Conservation (phyloP, 2,888 invertebrate genomes). For the Pammene aurita region DNA sequence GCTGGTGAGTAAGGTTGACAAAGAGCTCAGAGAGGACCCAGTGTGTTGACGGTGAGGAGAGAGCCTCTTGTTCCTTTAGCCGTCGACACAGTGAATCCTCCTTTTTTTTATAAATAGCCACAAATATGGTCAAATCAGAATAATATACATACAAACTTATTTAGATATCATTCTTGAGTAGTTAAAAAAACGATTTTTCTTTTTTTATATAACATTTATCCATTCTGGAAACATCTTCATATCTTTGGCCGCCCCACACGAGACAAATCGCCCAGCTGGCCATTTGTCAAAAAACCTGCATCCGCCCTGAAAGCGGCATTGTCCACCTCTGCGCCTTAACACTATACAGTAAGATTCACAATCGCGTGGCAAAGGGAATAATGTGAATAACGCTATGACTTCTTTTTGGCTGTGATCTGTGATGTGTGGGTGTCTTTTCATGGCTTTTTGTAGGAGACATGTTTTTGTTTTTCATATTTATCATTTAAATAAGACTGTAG, state of each 20-base stretch:
- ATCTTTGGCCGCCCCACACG: conserved; percentile 75
- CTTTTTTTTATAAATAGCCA: no score
- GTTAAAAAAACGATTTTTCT: no score
- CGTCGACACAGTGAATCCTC: no score
- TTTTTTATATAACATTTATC: not conserved
- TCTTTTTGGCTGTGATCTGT: conserved; percentile 52
- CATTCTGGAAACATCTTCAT: conserved; percentile 13
- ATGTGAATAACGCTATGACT: conserved; percentile 56
- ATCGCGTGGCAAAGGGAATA: conserved; percentile 45
- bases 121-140: no score
- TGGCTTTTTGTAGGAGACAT: conserved; percentile 43
- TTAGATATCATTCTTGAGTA: no score
- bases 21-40: no score
- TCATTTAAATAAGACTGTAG: not conserved
- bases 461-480: conserved; percentile 23
- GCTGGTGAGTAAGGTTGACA: no score
- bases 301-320: conserved; percentile 80
- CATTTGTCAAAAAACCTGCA: conserved; percentile 83
- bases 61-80: no score
- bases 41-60: no score
- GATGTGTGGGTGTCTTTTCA: conserved; percentile 46
- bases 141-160: no score
- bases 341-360: conserved; percentile 52
- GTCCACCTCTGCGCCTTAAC: conserved; percentile 52
- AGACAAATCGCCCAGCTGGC: conserved; percentile 81